Base-by-base conservation (phyloP, 2,113 vertebrate genomes). In the Phylloscopus trochilus region DNA sequence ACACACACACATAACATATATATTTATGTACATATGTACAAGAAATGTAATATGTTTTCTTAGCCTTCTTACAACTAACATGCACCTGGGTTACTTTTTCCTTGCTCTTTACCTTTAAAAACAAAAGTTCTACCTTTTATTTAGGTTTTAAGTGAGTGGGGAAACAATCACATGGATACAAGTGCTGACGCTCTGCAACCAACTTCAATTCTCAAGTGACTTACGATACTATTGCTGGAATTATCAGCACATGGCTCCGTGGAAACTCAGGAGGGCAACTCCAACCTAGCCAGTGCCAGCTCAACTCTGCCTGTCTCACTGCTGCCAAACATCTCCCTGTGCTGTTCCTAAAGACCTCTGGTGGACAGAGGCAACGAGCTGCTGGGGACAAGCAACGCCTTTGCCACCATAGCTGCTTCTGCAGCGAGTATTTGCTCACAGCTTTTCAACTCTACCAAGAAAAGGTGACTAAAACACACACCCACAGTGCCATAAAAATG, bases 161-260 rank as follows among this genome's bases (percentile, higher is more conserved):
- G 33, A 14, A 51, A 62, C 43, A 79, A 59, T 30, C 39, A 62
- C 46, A 74, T 2, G 15, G 79, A 84, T 15, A 70, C 5, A 60
- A 59, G 64, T 3, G 21, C 39, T 4, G 1, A 27, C 0, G 0
- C 15, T 77, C 55, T 49, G 16, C 49, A 44, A 41, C 27, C 0
- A 2, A 22, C 31, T 49, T 63, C 70, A 74, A 15, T 64, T 90
- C 83, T 9, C 56, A n/a, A 74, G 64, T 19, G 56, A 63, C 24
- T 73, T 56, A 35, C 0, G 1, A 19, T 19, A 27, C 2, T 24
- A 3, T 14, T 62, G 67, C 33, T 4, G 17, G 78, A 79, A 79
- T 47, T 59, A 92, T 84, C 70, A 76, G 59, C 78, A 33, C 17
- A n/a, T 0, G 3, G 47, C 27, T 90, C 69, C 7, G 1, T 13